A percentile compares a stretch with the other conserved stretches of the same genome.
These are phyloP conservation scores for Drosophila santomea DNA, from an alignment of 1,140 invertebrate genomes.

Conservation along the genomic window DNA sequence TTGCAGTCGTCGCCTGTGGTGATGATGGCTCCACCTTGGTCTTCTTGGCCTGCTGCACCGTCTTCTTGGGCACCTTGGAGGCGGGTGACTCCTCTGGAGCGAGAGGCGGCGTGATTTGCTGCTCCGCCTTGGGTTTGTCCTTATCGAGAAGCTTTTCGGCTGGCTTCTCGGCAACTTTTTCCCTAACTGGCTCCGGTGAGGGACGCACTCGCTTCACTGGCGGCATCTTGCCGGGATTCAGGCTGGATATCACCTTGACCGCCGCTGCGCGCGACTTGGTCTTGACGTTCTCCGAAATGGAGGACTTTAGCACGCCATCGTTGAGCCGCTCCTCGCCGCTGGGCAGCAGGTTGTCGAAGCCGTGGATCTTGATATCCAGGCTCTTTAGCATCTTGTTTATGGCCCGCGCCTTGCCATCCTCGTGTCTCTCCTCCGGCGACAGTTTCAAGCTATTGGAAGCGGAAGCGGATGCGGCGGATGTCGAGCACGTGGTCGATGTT, in stretches of 20 bases:
- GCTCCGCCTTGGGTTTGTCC: slow-evolving; percentile 22
- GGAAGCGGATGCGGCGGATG: neutral
- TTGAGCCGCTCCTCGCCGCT: slow-evolving; percentile 68
- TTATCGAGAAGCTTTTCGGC: slow-evolving; percentile 8
- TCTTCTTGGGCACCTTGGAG: slow-evolving; percentile 34
- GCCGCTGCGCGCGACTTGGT: slow-evolving; percentile 82
- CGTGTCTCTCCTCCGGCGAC: slow-evolving; percentile 59
- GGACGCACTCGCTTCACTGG: slow-evolving; percentile 50
- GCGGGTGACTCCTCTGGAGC: slow-evolving; percentile 29
- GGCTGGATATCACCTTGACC: slow-evolving; percentile 76
- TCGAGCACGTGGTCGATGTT: neutral
- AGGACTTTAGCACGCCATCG: slow-evolving; percentile 73
- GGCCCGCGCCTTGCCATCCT: slow-evolving; percentile 78
- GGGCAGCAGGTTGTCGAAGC: slow-evolving; percentile 80
- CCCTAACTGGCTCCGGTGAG: slow-evolving; percentile 45
- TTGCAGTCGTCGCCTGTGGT: neutral
- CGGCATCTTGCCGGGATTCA: slow-evolving; percentile 60
- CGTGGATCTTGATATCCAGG: slow-evolving; percentile 83
- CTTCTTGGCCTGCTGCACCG: slow-evolving; percentile 35
- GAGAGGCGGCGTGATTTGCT: neutral
- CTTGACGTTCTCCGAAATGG: slow-evolving; percentile 84
- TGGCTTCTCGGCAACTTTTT: slow-evolving; percentile 35
- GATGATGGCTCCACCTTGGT: slow-evolving; percentile 30
- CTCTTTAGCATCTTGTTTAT: slow-evolving; percentile 84
- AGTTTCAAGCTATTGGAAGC: slow-evolving; percentile 20